phyloP scores from a whole-genome alignment of 2,888 invertebrate genomes.

The Melinaea menophilus region DNA sequence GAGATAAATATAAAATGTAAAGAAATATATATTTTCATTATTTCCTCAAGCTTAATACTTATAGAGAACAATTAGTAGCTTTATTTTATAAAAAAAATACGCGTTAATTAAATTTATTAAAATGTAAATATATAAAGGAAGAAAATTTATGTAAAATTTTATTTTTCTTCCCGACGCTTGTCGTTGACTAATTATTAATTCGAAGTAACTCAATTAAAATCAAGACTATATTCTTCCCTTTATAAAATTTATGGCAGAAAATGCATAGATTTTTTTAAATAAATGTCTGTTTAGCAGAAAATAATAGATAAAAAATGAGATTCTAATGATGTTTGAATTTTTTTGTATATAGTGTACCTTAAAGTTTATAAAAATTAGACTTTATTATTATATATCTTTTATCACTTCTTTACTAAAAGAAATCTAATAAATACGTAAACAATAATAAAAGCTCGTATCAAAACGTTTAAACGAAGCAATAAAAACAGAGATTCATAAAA shows the following conservation, averaged over 20 bases:
- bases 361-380: not conserved
- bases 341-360: not conserved
- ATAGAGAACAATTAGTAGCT: too few relatives aligned
- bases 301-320: not conserved
- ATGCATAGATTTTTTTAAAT: not conserved
- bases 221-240: not conserved
- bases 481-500: not conserved
- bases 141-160: too few relatives aligned
- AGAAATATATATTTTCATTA: not conserved
- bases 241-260: not conserved
- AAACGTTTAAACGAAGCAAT: not conserved
- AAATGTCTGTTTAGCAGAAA: not conserved
- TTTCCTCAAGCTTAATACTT: not conserved
- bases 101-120: too few relatives aligned
- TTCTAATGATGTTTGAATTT: not conserved
- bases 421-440: too few relatives aligned
- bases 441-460: not conserved
- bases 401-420: not conserved
- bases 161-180: not conserved
- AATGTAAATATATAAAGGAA: too few relatives aligned
- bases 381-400: not conserved
- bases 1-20: not conserved
- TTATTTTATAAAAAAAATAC: too few relatives aligned
- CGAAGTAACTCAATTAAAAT: constrained; percentile 1
- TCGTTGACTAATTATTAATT: not conserved